phyloP scores from a whole-genome alignment of 2,888 invertebrate genomes.

The Allygus modestus region DNA sequence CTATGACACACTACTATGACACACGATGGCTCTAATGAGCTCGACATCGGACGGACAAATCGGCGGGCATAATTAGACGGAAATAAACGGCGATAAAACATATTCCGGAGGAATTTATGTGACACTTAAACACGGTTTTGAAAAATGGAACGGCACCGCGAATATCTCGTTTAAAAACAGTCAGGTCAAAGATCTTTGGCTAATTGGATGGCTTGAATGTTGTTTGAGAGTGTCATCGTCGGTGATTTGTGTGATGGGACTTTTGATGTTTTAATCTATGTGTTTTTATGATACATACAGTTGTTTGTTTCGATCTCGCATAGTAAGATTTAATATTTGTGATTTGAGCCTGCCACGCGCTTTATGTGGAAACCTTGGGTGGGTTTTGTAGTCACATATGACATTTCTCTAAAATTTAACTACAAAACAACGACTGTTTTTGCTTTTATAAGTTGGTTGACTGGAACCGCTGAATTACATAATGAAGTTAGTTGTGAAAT shows the following conservation, averaged over 20 bases:
- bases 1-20: slow-evolving; percentile 26
- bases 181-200: neutral
- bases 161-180: slow-evolving; percentile 21
- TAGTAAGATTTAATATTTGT: too few relatives aligned
- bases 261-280: slow-evolving; percentile 23
- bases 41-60: slow-evolving; percentile 25
- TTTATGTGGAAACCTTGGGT: too few relatives aligned
- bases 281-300: neutral
- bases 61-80: slow-evolving; percentile 45
- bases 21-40: slow-evolving; percentile 12
- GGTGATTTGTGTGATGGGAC: neutral
- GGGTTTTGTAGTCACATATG: too few relatives aligned
- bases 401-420: too few relatives aligned
- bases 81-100: slow-evolving; percentile 59
- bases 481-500: too few relatives aligned
- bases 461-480: too few relatives aligned
- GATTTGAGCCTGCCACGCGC: too few relatives aligned
- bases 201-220: slow-evolving; percentile 21
- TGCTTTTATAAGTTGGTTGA: too few relatives aligned
- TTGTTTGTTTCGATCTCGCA: too few relatives aligned
- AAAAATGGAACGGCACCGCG: slow-evolving; percentile 39
- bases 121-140: slow-evolving; percentile 34
- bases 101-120: slow-evolving; percentile 47
- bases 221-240: neutral
- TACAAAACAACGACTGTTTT: too few relatives aligned